Percentiles rank a stretch among this genome's conserved stretches.
Conservation (phyloP, 2,797 vertebrate species). For the Micrastur ruficollis region DNA sequence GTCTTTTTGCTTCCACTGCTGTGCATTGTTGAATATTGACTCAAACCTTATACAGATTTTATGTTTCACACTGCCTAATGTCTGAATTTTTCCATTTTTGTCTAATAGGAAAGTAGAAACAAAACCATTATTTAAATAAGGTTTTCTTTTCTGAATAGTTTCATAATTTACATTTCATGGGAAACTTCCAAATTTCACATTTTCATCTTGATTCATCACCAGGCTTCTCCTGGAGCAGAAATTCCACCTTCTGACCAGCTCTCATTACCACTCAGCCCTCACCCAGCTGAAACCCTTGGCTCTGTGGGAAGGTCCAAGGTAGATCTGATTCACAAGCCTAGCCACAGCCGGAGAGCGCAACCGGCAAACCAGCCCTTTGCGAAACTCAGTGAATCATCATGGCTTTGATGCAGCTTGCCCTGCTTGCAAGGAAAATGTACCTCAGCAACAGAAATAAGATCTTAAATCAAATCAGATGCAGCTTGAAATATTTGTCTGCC, state of each 20-base stretch:
- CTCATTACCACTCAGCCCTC: not conserved
- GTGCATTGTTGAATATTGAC: not conserved
- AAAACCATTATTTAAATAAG: not conserved
- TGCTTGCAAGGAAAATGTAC: conserved; percentile 20
- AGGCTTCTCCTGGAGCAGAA: not conserved
- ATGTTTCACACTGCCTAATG: not conserved
- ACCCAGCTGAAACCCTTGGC: not conserved
- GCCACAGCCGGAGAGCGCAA: not conserved
- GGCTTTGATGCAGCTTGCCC: not conserved
- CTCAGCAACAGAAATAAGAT: conserved; percentile 38
- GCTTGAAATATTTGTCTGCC: conserved; percentile 5
- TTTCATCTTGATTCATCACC: not conserved
- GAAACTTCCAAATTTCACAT: not conserved
- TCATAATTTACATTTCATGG: not conserved
- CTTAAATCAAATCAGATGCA: conserved; percentile 34
- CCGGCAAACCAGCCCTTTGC: not conserved
- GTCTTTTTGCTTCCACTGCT: not conserved
- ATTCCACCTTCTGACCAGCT: not conserved
- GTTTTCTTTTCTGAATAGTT: not conserved
- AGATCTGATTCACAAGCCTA: conserved; percentile 5
- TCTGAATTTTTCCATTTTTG: not conserved
- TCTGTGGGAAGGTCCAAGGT: not conserved
- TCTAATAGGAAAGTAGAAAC: not conserved
- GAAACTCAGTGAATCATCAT: not conserved
- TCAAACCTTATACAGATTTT: not conserved